Conservation (phyloP, 2,113 vertebrate species). For the Sceloporus tristichus region DNA sequence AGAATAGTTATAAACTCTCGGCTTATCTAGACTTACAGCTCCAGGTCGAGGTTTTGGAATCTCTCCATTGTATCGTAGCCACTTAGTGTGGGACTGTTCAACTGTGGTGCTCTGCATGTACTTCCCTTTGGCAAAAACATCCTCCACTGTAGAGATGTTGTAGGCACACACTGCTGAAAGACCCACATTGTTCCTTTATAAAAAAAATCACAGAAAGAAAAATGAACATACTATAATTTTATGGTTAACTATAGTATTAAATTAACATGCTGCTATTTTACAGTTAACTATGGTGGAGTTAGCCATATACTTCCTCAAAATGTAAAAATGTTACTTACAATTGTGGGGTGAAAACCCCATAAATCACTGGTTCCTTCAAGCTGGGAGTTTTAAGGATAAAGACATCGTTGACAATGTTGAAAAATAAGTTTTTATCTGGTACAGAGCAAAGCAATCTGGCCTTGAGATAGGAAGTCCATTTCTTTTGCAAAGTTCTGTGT, state of each 20-base stretch:
- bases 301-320: constrained; percentile 9
- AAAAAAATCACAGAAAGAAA: background rate
- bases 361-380: constrained; percentile 89
- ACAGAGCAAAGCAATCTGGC: constrained; percentile 93
- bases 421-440: constrained; percentile 93
- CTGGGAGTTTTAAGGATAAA: constrained; percentile 86
- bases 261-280: background rate
- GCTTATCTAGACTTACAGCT: constrained; percentile 82
- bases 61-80: constrained; percentile 91
- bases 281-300: background rate
- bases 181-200: constrained; percentile 90
- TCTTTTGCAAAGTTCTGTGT: constrained; percentile 93
- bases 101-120: constrained; percentile 97
- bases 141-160: constrained; percentile 86
- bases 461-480: constrained; percentile 98
- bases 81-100: constrained; percentile 95
- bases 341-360: constrained; percentile 93
- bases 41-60: constrained; percentile 91
- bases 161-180: constrained; percentile 95
- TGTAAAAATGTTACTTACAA: constrained; percentile 83
- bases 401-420: constrained; percentile 93
- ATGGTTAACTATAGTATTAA: background rate
- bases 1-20: background rate
- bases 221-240: background rate
- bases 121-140: constrained; percentile 93